Percentiles rank a stretch among this genome's conserved stretches.
Conservation (phyloP, 2,797 vertebrate genomes). For the Holocentrus rufus region DNA sequence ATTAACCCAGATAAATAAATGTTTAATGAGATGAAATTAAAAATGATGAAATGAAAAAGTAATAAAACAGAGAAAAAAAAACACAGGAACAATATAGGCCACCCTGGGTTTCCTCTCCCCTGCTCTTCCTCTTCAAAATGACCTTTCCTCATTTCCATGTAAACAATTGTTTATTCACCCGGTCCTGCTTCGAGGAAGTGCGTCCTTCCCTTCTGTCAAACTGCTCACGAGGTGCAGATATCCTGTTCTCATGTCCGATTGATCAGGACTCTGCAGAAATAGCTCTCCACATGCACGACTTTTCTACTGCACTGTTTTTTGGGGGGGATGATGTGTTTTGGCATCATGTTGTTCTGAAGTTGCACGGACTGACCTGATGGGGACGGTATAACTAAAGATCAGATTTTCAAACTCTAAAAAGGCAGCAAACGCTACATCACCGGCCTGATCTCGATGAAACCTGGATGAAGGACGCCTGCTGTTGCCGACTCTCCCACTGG, state of each 20-base stretch:
- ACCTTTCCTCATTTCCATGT: constrained; percentile 31
- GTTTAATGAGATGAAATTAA: neutral
- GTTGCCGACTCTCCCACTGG: too few relatives aligned
- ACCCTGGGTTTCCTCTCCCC: neutral
- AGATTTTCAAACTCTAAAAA: too few relatives aligned
- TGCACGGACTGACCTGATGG: too few relatives aligned
- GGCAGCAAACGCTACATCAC: too few relatives aligned
- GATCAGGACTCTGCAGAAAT: neutral
- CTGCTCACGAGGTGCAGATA: neutral
- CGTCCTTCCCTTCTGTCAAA: constrained; percentile 27
- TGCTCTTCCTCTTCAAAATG: constrained; percentile 1
- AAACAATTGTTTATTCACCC: constrained; percentile 28
- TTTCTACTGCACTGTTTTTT: too few relatives aligned
- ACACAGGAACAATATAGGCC: neutral
- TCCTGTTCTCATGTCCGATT: constrained; percentile 1
- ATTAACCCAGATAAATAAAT: neutral
- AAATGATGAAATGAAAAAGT: neutral
- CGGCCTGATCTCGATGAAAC: too few relatives aligned
- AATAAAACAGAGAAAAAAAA: neutral
- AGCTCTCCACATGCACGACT: too few relatives aligned
- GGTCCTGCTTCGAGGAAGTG: constrained; percentile 20
- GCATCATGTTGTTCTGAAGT: too few relatives aligned
- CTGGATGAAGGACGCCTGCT: too few relatives aligned
- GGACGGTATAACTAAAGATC: too few relatives aligned
- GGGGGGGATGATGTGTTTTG: too few relatives aligned